These are phyloP conservation scores for Tiaroga cobitis DNA, from an alignment of 2,797 vertebrate genomes.

Conservation along the genomic window DNA sequence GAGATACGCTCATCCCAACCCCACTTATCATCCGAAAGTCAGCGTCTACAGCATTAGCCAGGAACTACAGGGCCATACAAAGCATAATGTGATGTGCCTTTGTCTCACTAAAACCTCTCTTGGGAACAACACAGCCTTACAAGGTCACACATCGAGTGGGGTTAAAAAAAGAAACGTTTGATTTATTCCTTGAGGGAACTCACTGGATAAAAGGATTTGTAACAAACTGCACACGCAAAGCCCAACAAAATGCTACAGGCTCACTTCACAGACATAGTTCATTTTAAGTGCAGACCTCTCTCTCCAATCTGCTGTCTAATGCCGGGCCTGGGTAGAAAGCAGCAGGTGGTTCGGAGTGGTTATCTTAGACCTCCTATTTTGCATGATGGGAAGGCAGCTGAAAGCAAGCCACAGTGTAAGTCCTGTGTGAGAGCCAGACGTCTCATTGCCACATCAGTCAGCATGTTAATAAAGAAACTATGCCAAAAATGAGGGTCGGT, in stretches of 20 bases:
- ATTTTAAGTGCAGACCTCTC: conserved; percentile 24
- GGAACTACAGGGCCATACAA: neutral
- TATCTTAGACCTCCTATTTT: conserved; percentile 40
- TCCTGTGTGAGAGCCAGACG: conserved; percentile 35
- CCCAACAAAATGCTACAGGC: conserved; percentile 20
- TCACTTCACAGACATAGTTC: conserved; percentile 7
- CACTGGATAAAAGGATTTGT: conserved; percentile 27
- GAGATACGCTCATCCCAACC: conserved; percentile 20
- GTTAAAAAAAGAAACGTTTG: conserved; percentile 27
- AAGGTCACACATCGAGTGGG: conserved; percentile 4
- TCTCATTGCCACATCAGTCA: conserved; percentile 56
- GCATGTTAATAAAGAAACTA: conserved; percentile 62
- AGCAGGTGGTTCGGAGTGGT: conserved; percentile 28
- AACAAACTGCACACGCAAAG: conserved; percentile 9
- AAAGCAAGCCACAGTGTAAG: conserved; percentile 29
- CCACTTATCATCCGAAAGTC: conserved; percentile 32
- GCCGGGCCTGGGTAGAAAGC: neutral
- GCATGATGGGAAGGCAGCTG: conserved; percentile 30
- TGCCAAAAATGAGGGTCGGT: conserved; percentile 51
- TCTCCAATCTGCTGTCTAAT: conserved; percentile 7
- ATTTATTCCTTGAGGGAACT: conserved; percentile 24
- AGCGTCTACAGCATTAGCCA: conserved; percentile 23
- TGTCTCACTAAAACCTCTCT: conserved; percentile 5
- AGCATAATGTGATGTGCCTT: neutral
- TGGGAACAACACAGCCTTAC: conserved; percentile 21